Evolutionary conservation across 2,888 invertebrate species (phyloP), one percentile per base, ranked within the genome.

Genomic region (Oscheius onirici): DNA sequence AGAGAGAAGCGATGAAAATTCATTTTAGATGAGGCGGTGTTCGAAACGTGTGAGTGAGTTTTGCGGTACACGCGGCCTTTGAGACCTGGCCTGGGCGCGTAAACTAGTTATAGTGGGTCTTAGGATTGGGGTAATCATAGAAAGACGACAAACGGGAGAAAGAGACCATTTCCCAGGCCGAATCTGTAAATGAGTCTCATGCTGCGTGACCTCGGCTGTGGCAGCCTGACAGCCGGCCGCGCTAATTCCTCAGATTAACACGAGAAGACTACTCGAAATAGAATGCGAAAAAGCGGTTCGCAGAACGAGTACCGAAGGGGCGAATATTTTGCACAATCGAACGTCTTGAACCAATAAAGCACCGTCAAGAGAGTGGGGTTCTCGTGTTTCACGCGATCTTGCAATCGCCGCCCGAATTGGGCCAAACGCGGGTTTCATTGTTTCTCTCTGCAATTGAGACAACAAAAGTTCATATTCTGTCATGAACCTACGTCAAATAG

Each of bases 371-470:
- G 58, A 58, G 58, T 41, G 57, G 58, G 63, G 49, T 46, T 49
- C 46, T 63, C 63, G 46, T 63, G 63, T 63, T 63, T 63, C 63
- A 63, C 63, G 61, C 63, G 63, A 63, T 63, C 63, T 46, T 24
- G 49, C 63, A 49, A 63, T 63, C 63, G 63, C 49, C 46, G 63
- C 6, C 63, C 63, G 46, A 63, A 63, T 63, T 61, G 46, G 61
- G 61, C 13, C 49, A n/a, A 49, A 24, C 28, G 49, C 28, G 49
- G 63, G 46, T 63, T 63, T n/a, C 26, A 40, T 34, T 58, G 58
- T 40, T 49, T 46, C 46, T 63, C 13, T 34, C 5, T 8, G 34
- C 8, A 34, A 34, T 3, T 34, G 34, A 34, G 34, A 34, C 8
- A 34, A 8, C 34, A 34, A 34, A 34, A 34, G 34, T 3, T 3